Conservation (phyloP, 2,113 vertebrate species). For the Ornithorhynchus anatinus region DNA sequence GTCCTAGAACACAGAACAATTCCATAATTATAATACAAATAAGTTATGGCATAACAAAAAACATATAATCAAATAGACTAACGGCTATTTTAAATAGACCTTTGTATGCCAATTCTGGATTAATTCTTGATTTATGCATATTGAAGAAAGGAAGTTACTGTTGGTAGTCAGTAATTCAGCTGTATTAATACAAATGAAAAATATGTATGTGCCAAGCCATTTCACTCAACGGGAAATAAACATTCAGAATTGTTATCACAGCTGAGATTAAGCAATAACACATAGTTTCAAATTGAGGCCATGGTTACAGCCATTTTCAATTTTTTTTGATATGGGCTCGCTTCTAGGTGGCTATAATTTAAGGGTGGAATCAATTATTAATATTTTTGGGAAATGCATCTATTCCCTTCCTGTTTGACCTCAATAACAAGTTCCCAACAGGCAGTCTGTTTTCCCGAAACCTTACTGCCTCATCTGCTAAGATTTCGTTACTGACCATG, state of each 20-base stretch:
- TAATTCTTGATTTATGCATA: not conserved
- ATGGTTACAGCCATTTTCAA: not conserved
- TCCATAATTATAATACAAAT: too few relatives aligned
- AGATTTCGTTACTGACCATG: too few relatives aligned
- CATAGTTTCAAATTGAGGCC: not conserved
- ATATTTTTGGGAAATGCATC: slow-evolving; percentile 44
- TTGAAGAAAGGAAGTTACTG: not conserved
- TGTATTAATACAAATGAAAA: slow-evolving; percentile 42
- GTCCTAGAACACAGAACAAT: too few relatives aligned
- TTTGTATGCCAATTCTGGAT: not conserved
- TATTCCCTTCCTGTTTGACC: slow-evolving; percentile 7
- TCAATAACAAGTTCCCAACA: slow-evolving; percentile 1
- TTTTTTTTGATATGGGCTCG: not conserved
- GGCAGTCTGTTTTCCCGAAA: slow-evolving; percentile 29
- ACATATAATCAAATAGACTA: not conserved
- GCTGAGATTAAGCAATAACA: not conserved
- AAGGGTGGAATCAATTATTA: slow-evolving; percentile 41
- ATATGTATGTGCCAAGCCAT: not conserved
- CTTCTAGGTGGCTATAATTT: slow-evolving; percentile 32
- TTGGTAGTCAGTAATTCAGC: slow-evolving; percentile 13
- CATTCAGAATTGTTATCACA: not conserved
- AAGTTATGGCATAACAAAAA: too few relatives aligned
- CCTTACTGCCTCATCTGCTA: slow-evolving; percentile 32
- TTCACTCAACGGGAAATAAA: slow-evolving; percentile 37
- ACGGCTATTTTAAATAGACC: not conserved